Evolutionary conservation across 2,113 vertebrate species (phyloP).

Genomic region (Ceratotherium simum): DNA sequence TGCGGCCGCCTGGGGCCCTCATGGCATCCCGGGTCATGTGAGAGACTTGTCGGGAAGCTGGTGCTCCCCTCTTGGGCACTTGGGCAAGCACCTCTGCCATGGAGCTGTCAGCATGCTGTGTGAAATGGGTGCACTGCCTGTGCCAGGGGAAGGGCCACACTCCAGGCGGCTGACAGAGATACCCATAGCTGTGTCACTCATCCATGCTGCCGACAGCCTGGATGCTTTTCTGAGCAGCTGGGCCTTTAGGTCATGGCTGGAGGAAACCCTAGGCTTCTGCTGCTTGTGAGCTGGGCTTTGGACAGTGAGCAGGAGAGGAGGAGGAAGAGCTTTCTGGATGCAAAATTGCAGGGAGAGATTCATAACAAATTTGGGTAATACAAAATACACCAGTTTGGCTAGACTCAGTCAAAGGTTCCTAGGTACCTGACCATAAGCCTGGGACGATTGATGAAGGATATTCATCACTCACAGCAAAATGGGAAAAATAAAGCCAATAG

Average conservation of each 20-base stretch:
- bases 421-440: neutral
- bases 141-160: slow-evolving; percentile 79
- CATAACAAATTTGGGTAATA: neutral
- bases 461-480: neutral
- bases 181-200: neutral
- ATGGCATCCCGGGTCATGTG: slow-evolving; percentile 83
- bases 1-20: neutral
- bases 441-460: neutral
- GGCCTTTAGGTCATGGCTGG: neutral
- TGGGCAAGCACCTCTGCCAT: slow-evolving; percentile 64
- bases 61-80: slow-evolving; percentile 77
- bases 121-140: slow-evolving; percentile 72
- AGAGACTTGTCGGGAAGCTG: slow-evolving; percentile 80
- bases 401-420: neutral
- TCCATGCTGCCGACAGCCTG: neutral
- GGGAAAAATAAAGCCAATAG: neutral
- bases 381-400: neutral
- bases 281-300: neutral
- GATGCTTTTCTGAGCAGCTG: neutral
- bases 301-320: neutral
- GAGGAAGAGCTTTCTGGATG: neutral
- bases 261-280: neutral
- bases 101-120: slow-evolving; percentile 76
- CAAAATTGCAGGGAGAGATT: neutral
- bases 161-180: slow-evolving; percentile 51